Evolutionary conservation across 2,113 vertebrate genomes (phyloP).

Genomic region (Cricetomys ansorgei): DNA sequence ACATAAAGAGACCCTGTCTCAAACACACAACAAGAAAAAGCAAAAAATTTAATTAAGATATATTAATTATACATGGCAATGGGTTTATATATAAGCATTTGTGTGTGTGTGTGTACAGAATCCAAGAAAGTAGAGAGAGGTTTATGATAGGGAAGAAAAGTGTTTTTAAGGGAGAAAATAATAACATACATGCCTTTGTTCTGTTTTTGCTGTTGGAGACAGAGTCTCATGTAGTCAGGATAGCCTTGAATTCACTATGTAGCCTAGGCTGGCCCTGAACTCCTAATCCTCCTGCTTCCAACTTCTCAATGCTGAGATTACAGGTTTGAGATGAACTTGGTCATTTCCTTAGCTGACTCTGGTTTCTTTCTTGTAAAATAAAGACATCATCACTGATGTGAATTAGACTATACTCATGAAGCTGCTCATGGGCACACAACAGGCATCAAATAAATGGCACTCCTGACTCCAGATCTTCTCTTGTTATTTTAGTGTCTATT

Average conservation of each 20-base stretch:
- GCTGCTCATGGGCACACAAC: accelerated
- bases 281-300: too few relatives aligned
- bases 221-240: neutral
- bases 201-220: neutral
- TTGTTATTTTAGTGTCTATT: neutral
- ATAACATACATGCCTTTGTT: neutral
- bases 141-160: neutral
- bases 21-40: neutral
- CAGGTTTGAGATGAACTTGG: neutral
- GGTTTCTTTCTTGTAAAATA: neutral
- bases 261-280: neutral
- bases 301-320: neutral
- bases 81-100: neutral
- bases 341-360: neutral
- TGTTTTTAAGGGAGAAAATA: neutral
- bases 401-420: accelerated
- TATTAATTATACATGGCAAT: neutral
- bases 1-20: neutral
- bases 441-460: accelerated
- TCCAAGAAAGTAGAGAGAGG: neutral
- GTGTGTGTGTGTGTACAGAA: neutral
- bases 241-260: neutral
- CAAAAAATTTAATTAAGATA: neutral
- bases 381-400: accelerated
- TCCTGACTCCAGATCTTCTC: too few relatives aligned